phyloP scores from a whole-genome alignment of 2,888 invertebrate species.

The Calliphora vomitoria region DNA sequence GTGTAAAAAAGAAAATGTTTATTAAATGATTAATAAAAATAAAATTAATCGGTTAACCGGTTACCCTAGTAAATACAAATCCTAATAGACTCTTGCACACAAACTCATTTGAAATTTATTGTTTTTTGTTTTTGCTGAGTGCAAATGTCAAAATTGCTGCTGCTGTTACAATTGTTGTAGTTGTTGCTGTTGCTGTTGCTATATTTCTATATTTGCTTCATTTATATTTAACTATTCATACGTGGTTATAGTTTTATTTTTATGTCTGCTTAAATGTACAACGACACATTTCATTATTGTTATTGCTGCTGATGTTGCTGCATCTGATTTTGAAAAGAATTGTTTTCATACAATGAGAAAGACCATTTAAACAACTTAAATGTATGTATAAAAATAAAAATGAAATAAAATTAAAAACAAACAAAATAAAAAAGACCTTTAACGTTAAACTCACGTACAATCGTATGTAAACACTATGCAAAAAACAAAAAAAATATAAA shows the following conservation, averaged over 20 bases:
- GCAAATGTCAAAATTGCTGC: conserved; percentile 56
- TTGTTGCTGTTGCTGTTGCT: conserved; percentile 6
- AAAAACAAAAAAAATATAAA: conserved; percentile 29
- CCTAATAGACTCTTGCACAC: not conserved
- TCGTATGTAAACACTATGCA: conserved; percentile 61
- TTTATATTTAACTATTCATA: conserved; percentile 50
- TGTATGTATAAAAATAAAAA: conserved; percentile 32
- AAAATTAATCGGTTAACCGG: not conserved
- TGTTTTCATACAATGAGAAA: conserved; percentile 29
- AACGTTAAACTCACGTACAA: conserved; percentile 68
- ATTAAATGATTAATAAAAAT: too few relatives aligned
- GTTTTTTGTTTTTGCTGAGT: conserved; percentile 22
- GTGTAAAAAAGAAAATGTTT: too few relatives aligned
- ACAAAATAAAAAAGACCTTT: conserved; percentile 46
- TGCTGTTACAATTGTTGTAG: conserved; percentile 3
- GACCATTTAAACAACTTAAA: conserved; percentile 30
- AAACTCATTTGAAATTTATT: conserved; percentile 10
- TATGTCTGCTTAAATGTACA: conserved; percentile 20
- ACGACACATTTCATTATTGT: not conserved
- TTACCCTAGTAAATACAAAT: conserved; percentile 11
- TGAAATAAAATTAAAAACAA: conserved; percentile 18
- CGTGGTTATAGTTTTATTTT: conserved; percentile 34
- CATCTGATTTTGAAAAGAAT: conserved; percentile 53
- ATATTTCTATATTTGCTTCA: conserved; percentile 27
- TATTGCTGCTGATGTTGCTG: not conserved